Evolutionary conservation across 2,113 vertebrate genomes (phyloP), one percentile per base, ranked within the genome.

Genomic region (Taurulus bubalis): DNA sequence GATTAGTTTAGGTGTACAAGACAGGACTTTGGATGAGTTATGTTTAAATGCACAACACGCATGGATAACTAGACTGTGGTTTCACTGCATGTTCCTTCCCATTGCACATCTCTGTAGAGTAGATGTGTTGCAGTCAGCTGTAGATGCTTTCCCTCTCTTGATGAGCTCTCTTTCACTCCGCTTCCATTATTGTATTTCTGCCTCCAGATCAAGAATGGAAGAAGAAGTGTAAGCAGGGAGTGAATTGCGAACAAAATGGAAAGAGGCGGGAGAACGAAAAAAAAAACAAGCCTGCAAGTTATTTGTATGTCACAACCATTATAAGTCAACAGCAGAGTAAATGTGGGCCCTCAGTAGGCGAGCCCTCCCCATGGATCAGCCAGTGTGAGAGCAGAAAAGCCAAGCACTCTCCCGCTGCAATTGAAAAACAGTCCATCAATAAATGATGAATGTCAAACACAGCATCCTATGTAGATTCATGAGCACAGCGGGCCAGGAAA

Each of bases 361-460:
- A 88, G 77, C 85, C 58, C 55, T 64, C 79, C 88, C 90, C 58
- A 0, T 51, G 73, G 84, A 85, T 88, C 36, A 81, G 84, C 80
- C 89, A 83, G 90, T 85, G 88, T 84, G 93, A 88, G 76, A 72
- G 84, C 75, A 83, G 88, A 83, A 49, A 53, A 72, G 83, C 85
- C 77, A 75, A 86, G 89, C 80, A 85, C 86, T 89, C 78, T 87
- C 88, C 87, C 59, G 75, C 89, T 85, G 91, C 93, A 95, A 93
- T 95, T 95, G 95, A 94, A 94, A 84, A 74, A 77, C 62, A 71
- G 49, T 42, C 73, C 90, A 90, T 96, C 92, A 94, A 96, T 95
- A 95, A 95, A 91, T 92, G 87, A 95, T 95, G 91, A 95, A 96
- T 96, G 95, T 91, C 95, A 95, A 90, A 82, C 92, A 65, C 92